Conservation (phyloP, 2,888 invertebrate genomes). For the Liposcelis brunnea region DNA sequence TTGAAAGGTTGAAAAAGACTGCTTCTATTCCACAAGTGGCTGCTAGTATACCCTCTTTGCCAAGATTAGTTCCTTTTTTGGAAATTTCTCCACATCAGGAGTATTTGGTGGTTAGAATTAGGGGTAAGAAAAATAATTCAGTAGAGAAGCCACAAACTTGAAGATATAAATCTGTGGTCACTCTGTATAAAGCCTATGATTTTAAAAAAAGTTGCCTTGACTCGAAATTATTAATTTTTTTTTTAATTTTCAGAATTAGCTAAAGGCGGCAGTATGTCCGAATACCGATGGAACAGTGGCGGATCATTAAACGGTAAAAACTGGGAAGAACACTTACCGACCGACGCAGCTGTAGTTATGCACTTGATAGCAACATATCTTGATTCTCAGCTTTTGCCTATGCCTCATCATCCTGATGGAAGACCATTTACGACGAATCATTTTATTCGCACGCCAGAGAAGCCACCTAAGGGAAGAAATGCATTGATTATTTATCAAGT, state of each 20-base stretch:
- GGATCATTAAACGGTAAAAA: slow-evolving; percentile 50
- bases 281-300: slow-evolving; percentile 77
- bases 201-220: not conserved
- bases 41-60: slow-evolving; percentile 33
- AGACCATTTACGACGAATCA: slow-evolving; percentile 42
- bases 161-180: too few species aligned
- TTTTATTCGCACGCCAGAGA: slow-evolving; percentile 29
- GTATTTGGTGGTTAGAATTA: slow-evolving; percentile 63
- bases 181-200: too few species aligned
- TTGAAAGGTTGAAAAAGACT: slow-evolving; percentile 57
- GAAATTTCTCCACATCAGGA: slow-evolving; percentile 71
- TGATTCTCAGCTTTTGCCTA: slow-evolving; percentile 55
- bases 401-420: slow-evolving; percentile 44
- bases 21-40: slow-evolving; percentile 33
- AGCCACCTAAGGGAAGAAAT: slow-evolving; percentile 29
- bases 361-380: slow-evolving; percentile 72
- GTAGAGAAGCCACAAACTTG: too few species aligned
- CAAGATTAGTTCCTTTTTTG: slow-evolving; percentile 56
- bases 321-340: slow-evolving; percentile 68
- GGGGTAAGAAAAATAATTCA: too few species aligned
- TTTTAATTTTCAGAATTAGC: slow-evolving; percentile 41
- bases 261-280: slow-evolving; percentile 72
- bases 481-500: slow-evolving; percentile 45
- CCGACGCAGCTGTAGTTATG: slow-evolving; percentile 77
- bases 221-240: not conserved